Evolutionary conservation across 1,140 invertebrate genomes (phyloP).

Genomic region (Drosophila pruinosa): DNA sequence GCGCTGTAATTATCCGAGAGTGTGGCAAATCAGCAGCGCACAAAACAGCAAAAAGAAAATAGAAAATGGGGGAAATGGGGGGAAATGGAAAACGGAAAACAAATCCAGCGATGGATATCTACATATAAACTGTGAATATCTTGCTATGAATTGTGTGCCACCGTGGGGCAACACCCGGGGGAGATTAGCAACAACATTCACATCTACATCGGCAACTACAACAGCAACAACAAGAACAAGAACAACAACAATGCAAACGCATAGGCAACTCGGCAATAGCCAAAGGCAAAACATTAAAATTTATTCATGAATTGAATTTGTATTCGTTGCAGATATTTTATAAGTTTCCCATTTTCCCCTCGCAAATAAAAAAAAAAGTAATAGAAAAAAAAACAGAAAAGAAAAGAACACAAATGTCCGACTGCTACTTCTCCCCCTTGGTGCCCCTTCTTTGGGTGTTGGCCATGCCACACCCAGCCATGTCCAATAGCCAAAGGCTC

Average conservation of each 20-base stretch:
- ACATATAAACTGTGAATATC: constrained; percentile 5
- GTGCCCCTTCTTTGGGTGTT: too few species aligned
- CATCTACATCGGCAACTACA: not conserved
- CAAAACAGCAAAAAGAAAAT: constrained; percentile 17
- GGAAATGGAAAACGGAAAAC: not conserved
- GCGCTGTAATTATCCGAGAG: constrained; percentile 62
- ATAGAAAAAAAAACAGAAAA: not conserved
- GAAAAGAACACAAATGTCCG: not conserved
- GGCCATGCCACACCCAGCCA: not conserved
- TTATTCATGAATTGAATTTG: constrained; percentile 81
- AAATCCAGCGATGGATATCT: constrained; percentile 24
- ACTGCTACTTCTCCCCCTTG: not conserved
- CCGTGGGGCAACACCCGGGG: constrained; percentile 5
- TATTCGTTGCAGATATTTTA: constrained; percentile 79
- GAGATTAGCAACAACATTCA: constrained; percentile 7
- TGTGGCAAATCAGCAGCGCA: constrained; percentile 37
- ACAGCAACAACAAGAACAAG: not conserved
- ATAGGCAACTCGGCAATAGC: constrained; percentile 25
- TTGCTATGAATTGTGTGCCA: not conserved
- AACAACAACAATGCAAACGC: not conserved
- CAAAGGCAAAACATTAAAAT: constrained; percentile 69
- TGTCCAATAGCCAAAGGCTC: not conserved
- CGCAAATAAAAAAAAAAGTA: not conserved
- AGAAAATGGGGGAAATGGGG: not conserved
- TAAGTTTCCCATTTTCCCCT: constrained; percentile 48